These are phyloP conservation scores for Myrmecophaga tridactyla DNA, from an alignment of 2,113 vertebrate species.

Conservation along the genomic window DNA sequence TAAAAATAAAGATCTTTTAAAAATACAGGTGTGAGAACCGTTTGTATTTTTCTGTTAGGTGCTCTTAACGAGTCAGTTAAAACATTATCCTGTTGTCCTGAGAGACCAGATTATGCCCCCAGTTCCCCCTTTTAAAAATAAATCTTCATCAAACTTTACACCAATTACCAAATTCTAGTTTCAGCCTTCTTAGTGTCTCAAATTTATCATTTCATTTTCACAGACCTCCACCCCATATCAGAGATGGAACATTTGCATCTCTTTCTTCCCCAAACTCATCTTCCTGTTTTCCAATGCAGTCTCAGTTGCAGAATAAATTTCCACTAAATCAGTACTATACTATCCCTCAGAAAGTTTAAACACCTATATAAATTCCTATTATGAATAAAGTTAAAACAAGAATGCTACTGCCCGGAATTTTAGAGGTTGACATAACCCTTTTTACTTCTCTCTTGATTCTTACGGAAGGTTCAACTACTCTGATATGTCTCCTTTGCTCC, in stretches of 20 bases:
- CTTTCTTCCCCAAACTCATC: accelerated
- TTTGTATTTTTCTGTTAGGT: slow-evolving; percentile 59
- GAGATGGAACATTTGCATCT: neutral
- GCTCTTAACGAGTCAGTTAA: neutral
- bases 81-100: neutral
- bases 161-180: neutral
- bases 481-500: neutral
- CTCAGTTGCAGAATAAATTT: neutral
- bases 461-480: neutral
- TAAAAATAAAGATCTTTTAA: slow-evolving; percentile 54
- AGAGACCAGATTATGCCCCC: neutral
- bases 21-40: slow-evolving; percentile 54
- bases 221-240: neutral
- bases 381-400: neutral
- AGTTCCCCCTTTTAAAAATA: slow-evolving; percentile 19
- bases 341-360: neutral
- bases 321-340: neutral
- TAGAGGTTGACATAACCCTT: neutral
- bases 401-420: neutral
- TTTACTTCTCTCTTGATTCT: neutral
- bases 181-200: neutral
- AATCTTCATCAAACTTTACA: neutral
- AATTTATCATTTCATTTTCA: neutral
- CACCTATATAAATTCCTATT: neutral
- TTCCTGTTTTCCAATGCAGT: neutral